phyloP scores from a whole-genome alignment of 1,140 invertebrate genomes.

The Orius insidiosus region DNA sequence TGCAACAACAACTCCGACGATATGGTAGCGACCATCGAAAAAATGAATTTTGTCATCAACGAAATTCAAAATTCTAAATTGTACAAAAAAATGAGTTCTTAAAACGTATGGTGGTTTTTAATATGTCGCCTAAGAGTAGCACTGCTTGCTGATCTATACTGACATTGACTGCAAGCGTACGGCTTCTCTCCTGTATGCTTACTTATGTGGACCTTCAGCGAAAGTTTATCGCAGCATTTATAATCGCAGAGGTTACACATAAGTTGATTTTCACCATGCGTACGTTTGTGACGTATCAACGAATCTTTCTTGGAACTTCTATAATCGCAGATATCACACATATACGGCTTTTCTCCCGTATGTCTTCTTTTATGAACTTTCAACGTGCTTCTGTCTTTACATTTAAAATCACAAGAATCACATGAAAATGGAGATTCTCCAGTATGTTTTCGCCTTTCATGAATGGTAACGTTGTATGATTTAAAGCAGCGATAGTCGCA shows the following conservation, averaged over 20 bases:
- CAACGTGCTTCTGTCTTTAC: background rate
- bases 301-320: background rate
- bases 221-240: no score
- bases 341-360: background rate
- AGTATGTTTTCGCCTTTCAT: no score
- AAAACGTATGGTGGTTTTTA: background rate
- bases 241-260: no score
- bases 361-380: background rate
- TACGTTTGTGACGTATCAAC: background rate
- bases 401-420: background rate
- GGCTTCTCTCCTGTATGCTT: background rate
- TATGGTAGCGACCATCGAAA: conserved; percentile 40
- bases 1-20: conserved; percentile 44
- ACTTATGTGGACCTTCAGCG: no score
- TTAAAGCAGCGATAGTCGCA: no score
- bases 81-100: no score
- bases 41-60: conserved; percentile 39
- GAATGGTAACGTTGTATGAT: no score
- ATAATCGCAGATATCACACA: background rate
- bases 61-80: conserved; percentile 22
- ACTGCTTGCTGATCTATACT: background rate
- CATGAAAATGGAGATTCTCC: background rate
- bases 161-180: background rate
- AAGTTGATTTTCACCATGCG: no score
- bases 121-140: background rate